Evolutionary conservation across 2,113 vertebrate species (phyloP), one percentile per base, ranked within the genome.

Genomic region (Lasiurus borealis): DNA sequence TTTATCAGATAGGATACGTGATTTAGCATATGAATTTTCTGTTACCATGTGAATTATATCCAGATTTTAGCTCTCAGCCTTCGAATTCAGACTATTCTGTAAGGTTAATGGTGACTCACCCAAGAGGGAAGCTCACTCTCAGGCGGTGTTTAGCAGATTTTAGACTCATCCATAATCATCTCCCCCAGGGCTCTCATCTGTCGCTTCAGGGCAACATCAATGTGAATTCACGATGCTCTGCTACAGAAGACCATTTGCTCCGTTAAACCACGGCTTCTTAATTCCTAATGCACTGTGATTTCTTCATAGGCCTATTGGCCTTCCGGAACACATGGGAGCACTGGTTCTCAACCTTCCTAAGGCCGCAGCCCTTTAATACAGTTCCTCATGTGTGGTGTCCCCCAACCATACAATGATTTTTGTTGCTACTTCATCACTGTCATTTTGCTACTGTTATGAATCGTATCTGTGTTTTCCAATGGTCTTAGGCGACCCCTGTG

Each of bases 61-160:
- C 44, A 90, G 77, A 90, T 77, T 87, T 5, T 73, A 78, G 40
- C 34, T 90, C 36, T 84, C n/a, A 59, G 29, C 21, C 78, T 72
- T 83, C 64, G 44, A 95, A 95, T 93, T 73, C 48, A 66, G 9
- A 95, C 40, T 88, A 31, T 80, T 95, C 48, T 88, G 1, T 52
- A 88, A 92, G n/a, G 9, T 10, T 16, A 46, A 19, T 18, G 13
- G 40, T 90, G 57, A 83, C 62, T 93, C 57, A 86, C 23, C 93
- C 12, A 64, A 48, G 68, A 92, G 93, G 84, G 18, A n/a, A 92
- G 46, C n/a, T 71, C 25, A 69, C 66, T 85, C 40, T 46, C 31
- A 90, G 34, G 83, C 31, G 75, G 81, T 69, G 8, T 3, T 88
- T 85, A 83, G 15, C 10, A 91, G 54, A 92, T 88, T 86, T 73